Percentiles rank a stretch among this genome's conserved stretches.
Evolutionary conservation across 2,113 vertebrate genomes (phyloP).

Genomic region (Argyrosomus japonicus): DNA sequence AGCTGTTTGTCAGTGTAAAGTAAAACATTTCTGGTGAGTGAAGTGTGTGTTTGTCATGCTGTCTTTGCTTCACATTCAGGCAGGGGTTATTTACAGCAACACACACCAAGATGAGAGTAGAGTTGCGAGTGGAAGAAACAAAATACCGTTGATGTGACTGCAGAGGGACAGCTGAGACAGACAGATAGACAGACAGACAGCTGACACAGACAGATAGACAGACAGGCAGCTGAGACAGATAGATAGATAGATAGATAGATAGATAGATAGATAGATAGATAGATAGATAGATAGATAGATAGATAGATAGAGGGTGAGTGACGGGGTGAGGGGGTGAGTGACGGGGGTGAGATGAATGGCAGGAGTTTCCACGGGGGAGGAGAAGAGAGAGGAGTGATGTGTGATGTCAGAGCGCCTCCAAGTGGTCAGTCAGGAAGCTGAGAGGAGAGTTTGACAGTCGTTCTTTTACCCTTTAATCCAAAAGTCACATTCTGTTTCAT

Average conservation of each 20-base stretch:
- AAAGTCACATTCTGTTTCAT: neutral
- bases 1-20: neutral
- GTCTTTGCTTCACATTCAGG: neutral
- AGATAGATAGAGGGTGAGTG: slow-evolving; percentile 72
- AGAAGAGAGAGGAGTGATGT: slow-evolving; percentile 73
- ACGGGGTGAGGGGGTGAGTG: neutral
- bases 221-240: neutral
- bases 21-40: neutral
- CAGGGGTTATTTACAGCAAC: neutral
- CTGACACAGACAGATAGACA: neutral
- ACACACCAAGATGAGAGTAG: neutral
- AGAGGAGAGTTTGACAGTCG: neutral
- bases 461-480: neutral
- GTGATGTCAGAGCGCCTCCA: slow-evolving; percentile 80
- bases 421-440: slow-evolving; percentile 47
- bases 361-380: neutral
- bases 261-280: slow-evolving; percentile 24
- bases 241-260: slow-evolving; percentile 22
- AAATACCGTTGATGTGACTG: neutral
- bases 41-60: neutral
- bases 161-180: neutral
- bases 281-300: slow-evolving; percentile 28
- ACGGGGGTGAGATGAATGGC: neutral
- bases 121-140: neutral
- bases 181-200: no score